Conservation (phyloP, 2,113 vertebrate species). For the Tretioscincus oriximinensis region DNA sequence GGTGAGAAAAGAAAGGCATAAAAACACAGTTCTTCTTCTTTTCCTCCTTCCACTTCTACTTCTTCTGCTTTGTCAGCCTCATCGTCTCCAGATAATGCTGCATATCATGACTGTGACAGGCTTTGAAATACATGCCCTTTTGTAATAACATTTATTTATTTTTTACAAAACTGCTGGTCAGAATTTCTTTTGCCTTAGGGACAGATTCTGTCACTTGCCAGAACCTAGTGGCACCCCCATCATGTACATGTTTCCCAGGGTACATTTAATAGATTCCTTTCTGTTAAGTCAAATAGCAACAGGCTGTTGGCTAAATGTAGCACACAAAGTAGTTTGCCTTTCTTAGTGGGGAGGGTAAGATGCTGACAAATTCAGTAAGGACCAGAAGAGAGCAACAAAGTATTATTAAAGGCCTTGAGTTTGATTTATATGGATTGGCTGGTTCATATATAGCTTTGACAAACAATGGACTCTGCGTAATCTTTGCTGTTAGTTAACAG, state of each 20-base stretch:
- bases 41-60: too few species aligned
- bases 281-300: neutral
- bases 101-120: neutral
- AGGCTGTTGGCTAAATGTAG: neutral
- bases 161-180: conserved; percentile 6
- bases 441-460: neutral
- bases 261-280: neutral
- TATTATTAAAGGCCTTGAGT: neutral
- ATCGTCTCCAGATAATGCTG: neutral
- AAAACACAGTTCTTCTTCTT: too few species aligned
- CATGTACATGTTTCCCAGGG: neutral
- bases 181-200: conserved; percentile 28
- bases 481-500: neutral
- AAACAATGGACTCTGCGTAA: neutral
- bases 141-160: neutral
- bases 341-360: neutral
- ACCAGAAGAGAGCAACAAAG: conserved; percentile 28
- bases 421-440: conserved; percentile 21
- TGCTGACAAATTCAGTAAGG: conserved; percentile 18
- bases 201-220: conserved; percentile 16
- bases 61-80: too few species aligned
- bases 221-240: neutral
- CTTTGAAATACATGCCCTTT: conserved; percentile 20
- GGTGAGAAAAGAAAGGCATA: too few species aligned
- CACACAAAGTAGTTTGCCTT: neutral